Evolutionary conservation across 2,888 invertebrate species (phyloP), one percentile per base, ranked within the genome.

Genomic region (Cryptocephalus moraei): DNA sequence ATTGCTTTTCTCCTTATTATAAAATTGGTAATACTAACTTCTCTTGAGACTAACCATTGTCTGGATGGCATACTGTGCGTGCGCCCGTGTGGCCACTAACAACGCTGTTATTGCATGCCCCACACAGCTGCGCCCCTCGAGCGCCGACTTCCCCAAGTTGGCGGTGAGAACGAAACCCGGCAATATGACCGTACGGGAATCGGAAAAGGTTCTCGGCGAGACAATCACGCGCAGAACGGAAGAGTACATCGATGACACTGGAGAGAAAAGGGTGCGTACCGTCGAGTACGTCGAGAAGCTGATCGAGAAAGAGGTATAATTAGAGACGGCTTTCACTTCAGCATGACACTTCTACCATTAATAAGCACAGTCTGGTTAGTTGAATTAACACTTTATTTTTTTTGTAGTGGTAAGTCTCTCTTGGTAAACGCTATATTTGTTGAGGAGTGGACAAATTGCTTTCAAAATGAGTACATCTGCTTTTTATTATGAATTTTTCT

Each of bases 211-310:
- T 68, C 81, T 91, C 72, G 85, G 86, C 72, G 91, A 91, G 77
- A 89, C 85, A 73, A 82, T 91, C 63, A 88, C 88, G 61, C 75
- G 79, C 52, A 84, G 86, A 71, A 91, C 91, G 55, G 91, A 91
- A 76, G 91, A 91, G 75, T 89, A 84, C 74, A 72, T 86, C 64
- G 90, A 91, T 74, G 90, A 90, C 63, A 89, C 89, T 61, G 91
- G 91, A 65, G 86, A 86, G 73, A 82, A 82, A 72, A 84, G 84
- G 75, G 84, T 91, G 70, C 81, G 91, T 75, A 91, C 91, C 64
- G 83, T 91, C 74, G 90, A 91, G 79, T 90, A 90, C 78, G 87
- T 91, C 75, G 91, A 91, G 80, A 91, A 91, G 80, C 83, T 90
- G 75, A 90, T 91, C 77, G 91, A 91, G 77, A 90, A 86, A 80